These are phyloP conservation scores for Lycopodina hypogea DNA, from an alignment of 37 sponge, comb jelly and placozoan genomes.

Conservation along the genomic window DNA sequence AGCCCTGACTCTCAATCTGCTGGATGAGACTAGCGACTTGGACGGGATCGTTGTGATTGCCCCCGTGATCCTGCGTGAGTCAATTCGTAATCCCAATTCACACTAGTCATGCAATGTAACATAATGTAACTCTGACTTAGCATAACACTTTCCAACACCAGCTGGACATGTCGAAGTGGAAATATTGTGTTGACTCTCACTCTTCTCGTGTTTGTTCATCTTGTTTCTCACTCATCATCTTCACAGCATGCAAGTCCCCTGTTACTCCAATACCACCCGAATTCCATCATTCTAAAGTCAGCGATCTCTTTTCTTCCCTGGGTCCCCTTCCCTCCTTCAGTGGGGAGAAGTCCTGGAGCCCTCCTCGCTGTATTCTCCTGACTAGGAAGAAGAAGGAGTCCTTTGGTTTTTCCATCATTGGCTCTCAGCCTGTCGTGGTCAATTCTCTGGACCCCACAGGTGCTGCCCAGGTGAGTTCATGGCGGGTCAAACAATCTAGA, in stretches of 20 bases:
- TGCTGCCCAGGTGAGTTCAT: constrained; percentile 33
- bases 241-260: constrained; percentile 27
- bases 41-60: constrained; percentile 40
- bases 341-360: constrained; percentile 47
- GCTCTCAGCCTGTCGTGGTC: constrained; percentile 39
- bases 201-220: no score
- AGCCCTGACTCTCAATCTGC: neutral
- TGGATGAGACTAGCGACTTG: constrained; percentile 1
- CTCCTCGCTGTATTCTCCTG: constrained; percentile 40
- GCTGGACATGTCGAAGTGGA: neutral
- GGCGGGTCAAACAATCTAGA: neutral
- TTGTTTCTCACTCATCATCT: neutral
- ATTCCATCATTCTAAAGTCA: constrained; percentile 17
- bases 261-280: constrained; percentile 21
- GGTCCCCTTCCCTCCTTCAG: constrained; percentile 59
- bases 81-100: neutral
- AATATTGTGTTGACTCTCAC: no score
- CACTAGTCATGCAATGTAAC: neutral
- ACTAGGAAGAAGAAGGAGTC: constrained; percentile 4
- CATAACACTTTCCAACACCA: no score
- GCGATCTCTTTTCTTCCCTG: constrained; percentile 44
- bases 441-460: constrained; percentile 34
- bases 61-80: constrained; percentile 49
- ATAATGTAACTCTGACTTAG: neutral
- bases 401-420: constrained; percentile 48